Base-by-base conservation (phyloP, 1,140 invertebrate genomes). In the Tetranychus urticae region DNA sequence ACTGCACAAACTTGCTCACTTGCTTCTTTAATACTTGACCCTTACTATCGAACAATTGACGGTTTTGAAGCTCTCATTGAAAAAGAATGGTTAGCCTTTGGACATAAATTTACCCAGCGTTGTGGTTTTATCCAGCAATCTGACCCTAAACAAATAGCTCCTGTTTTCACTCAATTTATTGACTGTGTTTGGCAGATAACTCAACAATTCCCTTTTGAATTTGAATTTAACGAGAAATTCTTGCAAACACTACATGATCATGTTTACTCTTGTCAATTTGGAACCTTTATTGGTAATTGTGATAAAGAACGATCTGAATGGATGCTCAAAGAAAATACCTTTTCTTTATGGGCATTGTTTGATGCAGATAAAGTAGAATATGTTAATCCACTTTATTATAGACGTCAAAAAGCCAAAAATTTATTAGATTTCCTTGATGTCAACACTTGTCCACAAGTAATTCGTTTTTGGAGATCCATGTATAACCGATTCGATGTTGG, bases 1-100 rank as follows among this genome's bases (percentile, higher is more conserved):
- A 99, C 94, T 0, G 88, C 92, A 34, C 96, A 99, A 80, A 92
- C 93, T 23, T 96, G 91, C 71, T 88, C 90, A 37, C 73, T 98
- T 55, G 86, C 93, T 47, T 80, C 85, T 56, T 73, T 99, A 0
- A 77, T 97, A 64, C 75, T 97, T 35, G 93, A 98, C 75, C 91
- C 92, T 5, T 93, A 88, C 75, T 97, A 97, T 72, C 79, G 94
- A 59, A 97, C 92, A 46, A 84, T 97, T 62, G 83, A 92, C 71
- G 93, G 92, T 35, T 96, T 91, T 75, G 86, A 90, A 82, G 81
- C 85, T 36, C 74, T 96, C 54, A 89, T 96, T 67, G 87, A 92
- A 71, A 93, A 94, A 75, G 90, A 94, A 68, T 96, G 91, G 91
- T 72, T 96, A n/a, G 80, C 86, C 1, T 96, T 93, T 74, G 91